Conservation (phyloP, 1,140 invertebrate species). For the Drosophila tristis region DNA sequence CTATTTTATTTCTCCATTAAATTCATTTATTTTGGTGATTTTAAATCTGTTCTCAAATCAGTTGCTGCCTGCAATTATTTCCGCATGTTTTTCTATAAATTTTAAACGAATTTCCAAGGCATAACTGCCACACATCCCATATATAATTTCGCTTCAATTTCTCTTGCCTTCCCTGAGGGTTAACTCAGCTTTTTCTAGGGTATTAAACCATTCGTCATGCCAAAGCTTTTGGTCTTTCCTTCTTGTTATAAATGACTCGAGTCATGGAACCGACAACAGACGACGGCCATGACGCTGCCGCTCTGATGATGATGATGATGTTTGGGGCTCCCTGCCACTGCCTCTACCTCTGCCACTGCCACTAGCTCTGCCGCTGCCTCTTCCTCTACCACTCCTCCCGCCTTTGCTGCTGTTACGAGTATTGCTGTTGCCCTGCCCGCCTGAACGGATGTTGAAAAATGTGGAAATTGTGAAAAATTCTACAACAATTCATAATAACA, state of each 20-base stretch:
- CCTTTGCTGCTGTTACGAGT: no score
- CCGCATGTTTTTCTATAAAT: no score
- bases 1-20: no score
- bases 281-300: neutral
- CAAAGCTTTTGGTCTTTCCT: neutral
- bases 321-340: slow-evolving; percentile 15
- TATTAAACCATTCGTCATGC: neutral
- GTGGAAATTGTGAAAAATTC: slow-evolving; percentile 65
- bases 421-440: neutral
- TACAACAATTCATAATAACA: slow-evolving; percentile 47
- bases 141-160: no score
- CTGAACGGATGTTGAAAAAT: slow-evolving; percentile 52
- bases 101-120: no score
- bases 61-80: no score
- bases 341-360: neutral
- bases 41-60: no score
- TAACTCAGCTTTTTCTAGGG: neutral
- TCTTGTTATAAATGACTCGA: slow-evolving; percentile 43
- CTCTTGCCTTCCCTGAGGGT: no score
- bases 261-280: slow-evolving; percentile 49
- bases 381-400: neutral
- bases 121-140: no score
- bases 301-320: slow-evolving; percentile 14
- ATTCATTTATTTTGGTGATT: no score
- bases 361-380: neutral